Evolutionary conservation across 2,797 vertebrate species (phyloP).

Genomic region (Etheostoma perlongum): DNA sequence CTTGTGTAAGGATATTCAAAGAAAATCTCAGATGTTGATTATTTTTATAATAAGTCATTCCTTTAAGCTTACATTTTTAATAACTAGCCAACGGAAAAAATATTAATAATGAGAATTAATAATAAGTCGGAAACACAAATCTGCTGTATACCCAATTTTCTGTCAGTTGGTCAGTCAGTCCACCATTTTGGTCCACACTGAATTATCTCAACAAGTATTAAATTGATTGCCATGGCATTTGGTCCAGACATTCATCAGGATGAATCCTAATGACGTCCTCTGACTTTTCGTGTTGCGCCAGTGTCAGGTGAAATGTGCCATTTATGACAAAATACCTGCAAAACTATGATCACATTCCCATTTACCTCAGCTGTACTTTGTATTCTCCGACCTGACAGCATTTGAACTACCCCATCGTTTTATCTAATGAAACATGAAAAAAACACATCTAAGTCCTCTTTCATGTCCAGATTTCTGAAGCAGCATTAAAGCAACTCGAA

Average conservation of each 20-base stretch:
- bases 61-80: not conserved
- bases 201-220: not conserved
- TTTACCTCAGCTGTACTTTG: not conserved
- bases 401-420: not conserved
- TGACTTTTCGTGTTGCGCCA: not conserved
- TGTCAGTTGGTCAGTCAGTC: not conserved
- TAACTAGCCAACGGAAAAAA: not conserved
- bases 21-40: slow-evolving; percentile 3
- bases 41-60: not conserved
- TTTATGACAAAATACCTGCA: not conserved
- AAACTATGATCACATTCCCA: not conserved
- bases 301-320: not conserved
- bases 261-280: not conserved
- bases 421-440: not conserved
- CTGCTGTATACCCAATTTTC: not conserved
- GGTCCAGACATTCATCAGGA: not conserved
- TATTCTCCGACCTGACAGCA: not conserved
- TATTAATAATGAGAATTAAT: not conserved
- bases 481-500: slow-evolving; percentile 17
- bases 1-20: slow-evolving; percentile 9
- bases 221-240: not conserved
- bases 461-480: slow-evolving; percentile 1
- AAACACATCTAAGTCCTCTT: slow-evolving; percentile 4
- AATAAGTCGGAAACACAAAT: not conserved
- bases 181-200: not conserved